These are phyloP conservation scores for Argyra leucocephala DNA, from an alignment of 2,888 invertebrate genomes.

Conservation along the genomic window DNA sequence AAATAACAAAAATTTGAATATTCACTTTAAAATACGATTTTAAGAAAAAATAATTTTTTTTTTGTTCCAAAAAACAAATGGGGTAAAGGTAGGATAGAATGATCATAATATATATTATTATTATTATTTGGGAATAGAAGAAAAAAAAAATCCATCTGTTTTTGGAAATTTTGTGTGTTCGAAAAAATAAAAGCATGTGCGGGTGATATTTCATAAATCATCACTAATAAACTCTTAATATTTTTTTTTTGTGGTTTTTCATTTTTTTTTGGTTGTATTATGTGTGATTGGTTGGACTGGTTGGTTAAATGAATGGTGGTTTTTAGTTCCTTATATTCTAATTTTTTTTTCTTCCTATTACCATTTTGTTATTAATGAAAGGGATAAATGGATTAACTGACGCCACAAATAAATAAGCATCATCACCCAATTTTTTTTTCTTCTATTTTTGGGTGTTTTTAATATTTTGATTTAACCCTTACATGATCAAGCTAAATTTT, in stretches of 20 bases:
- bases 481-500: too few relatives aligned
- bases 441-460: too few relatives aligned
- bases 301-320: neutral
- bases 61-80: conserved; percentile 1
- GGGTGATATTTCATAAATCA: conserved; percentile 11
- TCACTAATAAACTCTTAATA: neutral
- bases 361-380: neutral
- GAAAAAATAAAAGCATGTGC: neutral
- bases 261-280: neutral
- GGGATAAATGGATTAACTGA: conserved; percentile 8
- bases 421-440: conserved; percentile 6
- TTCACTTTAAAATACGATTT: neutral
- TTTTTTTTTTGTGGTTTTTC: neutral
- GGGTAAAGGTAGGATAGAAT: neutral
- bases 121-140: too few relatives aligned
- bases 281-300: neutral
- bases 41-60: neutral
- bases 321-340: neutral
- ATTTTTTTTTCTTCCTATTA: neutral
- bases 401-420: conserved; percentile 12
- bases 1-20: too few relatives aligned
- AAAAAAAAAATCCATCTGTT: neutral
- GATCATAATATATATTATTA: neutral
- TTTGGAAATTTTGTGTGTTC: too few relatives aligned
- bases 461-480: too few relatives aligned